Evolutionary conservation across 2,888 invertebrate genomes (phyloP).

Genomic region (Kuschelorhynchus macadamiae): DNA sequence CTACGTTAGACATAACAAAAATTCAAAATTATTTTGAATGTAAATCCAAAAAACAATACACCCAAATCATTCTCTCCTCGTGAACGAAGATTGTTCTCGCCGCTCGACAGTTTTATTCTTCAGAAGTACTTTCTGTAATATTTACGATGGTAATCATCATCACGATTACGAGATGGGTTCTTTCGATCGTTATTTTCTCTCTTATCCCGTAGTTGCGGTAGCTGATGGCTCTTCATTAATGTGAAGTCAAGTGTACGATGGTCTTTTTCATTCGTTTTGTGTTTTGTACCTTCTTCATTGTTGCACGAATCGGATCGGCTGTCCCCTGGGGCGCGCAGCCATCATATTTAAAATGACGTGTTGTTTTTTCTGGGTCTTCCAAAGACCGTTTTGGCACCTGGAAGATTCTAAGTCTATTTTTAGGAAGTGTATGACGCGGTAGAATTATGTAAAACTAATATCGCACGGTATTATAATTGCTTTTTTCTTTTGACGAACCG

Average conservation of each 20-base stretch:
- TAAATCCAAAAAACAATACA: too few species aligned
- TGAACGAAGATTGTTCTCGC: neutral
- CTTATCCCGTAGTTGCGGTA: constrained; percentile 36
- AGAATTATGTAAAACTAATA: too few species aligned
- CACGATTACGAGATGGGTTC: constrained; percentile 18
- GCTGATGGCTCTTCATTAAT: constrained; percentile 45
- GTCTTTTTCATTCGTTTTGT: constrained; percentile 37
- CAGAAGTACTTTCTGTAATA: constrained; percentile 9
- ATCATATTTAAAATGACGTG: constrained; percentile 36
- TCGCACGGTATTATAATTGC: too few species aligned
- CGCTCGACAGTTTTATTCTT: neutral
- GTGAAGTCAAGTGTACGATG: constrained; percentile 47
- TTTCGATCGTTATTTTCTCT: constrained; percentile 23
- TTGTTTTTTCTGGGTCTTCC: constrained; percentile 23
- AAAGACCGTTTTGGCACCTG: constrained; percentile 28
- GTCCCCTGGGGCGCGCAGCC: constrained; percentile 31
- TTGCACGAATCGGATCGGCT: constrained; percentile 29
- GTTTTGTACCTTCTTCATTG: constrained; percentile 34
- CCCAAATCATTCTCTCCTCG: neutral
- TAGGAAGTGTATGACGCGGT: too few species aligned
- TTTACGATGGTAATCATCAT: constrained; percentile 32
- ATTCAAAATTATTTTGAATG: too few species aligned
- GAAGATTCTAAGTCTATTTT: constrained; percentile 5
- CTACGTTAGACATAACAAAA: too few species aligned
- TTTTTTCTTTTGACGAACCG: too few species aligned